Base-by-base conservation (phyloP, 1,140 invertebrate species). In the Idris sp. region DNA sequence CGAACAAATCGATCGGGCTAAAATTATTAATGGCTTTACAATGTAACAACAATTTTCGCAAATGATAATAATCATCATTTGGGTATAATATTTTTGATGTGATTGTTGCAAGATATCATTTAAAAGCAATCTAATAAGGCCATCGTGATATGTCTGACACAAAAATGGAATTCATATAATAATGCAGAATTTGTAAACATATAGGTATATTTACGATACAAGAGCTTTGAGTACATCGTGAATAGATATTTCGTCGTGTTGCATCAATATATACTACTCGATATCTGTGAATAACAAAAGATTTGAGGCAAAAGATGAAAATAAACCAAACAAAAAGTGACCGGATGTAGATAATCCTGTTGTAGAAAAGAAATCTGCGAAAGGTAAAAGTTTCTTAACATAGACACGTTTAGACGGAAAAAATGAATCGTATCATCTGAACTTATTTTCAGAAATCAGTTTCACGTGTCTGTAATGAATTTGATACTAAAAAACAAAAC, bases 341-440 rank as follows among this genome's bases (percentile, higher is more conserved):
- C 83, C 84, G 84, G 84, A 85, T 83, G 84, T 83, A 75, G 78
- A 83, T 85, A 83, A 86, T 85, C 82, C 80, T 31, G 44, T 72
- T 74, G 53, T 69, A 16, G 43, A 44, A 30, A 33, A 11, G 26
- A 54, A 33, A 46, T 13, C 38, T 13, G 11, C 11, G 31, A 72
- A 65, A 62, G 72, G 44, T 38, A 15, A 36, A 44, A 48, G 38
- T 38, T 36, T 19, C 13, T n/a, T n/a, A n/a, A n/a, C n/a, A n/a
- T n/a, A n/a, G n/a, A n/a, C n/a, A n/a, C n/a, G n/a, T n/a, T n/a
- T n/a, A n/a, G n/a, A n/a, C n/a, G n/a, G n/a, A n/a, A n/a, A n/a
- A n/a, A n/a, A n/a, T n/a, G 73, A 77, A 81, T 83, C 67, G 59
- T 53, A 33, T 58, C 40, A 56, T 56, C 76, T 81, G 82, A 83